Base-by-base conservation (phyloP, 2,797 vertebrate genomes). In the Girardinus metallicus region DNA sequence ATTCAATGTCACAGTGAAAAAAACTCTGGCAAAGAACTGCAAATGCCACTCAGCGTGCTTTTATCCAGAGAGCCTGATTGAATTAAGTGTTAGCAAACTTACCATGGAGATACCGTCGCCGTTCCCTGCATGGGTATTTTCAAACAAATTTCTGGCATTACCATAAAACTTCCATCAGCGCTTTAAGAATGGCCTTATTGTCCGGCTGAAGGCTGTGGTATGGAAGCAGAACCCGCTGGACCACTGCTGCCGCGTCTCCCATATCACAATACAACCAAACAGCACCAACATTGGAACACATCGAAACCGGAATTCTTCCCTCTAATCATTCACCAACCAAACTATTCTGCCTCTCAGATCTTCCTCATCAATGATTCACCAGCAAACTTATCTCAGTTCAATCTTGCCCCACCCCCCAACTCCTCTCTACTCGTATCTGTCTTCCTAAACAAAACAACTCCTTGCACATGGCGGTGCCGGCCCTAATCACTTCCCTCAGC, bases 401-500 rank as follows among this genome's bases (percentile, higher is more conserved):
- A 68, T 18, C 51, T n/a, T n/a, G n/a, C 79, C 29, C 5, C 5
- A 0, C 6, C 4, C 11, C 29, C n/a, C 12, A 5, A 12, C 55
- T 31, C 26, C 55, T 60, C 11, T 31, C 57, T 3, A 77, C 73
- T 53, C 21, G 7, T 81, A 80, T 89, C 87, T 86, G 60, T 82
- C 83, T 83, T 76, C 80, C 88, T 91, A 89, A 91, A 91, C 83
- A 85, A 91, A 94, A 93, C 88, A 90, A 83, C 80, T 86, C 81
- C 80, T 90, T 31, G 23, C 85, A 91, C 78, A 36, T 83, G 57
- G 86, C 64, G 86, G 82, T 94, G 92, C 94, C 91, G 91, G 80
- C 74, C 84, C 76, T 94, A 93, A 95, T 93, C 91, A 89, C 90
- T 93, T 93, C 92, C 91, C 88, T 89, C 87, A 91, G 93, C 90